Evolutionary conservation across 2,113 vertebrate genomes (phyloP).

Genomic region (Anas platyrhynchos): DNA sequence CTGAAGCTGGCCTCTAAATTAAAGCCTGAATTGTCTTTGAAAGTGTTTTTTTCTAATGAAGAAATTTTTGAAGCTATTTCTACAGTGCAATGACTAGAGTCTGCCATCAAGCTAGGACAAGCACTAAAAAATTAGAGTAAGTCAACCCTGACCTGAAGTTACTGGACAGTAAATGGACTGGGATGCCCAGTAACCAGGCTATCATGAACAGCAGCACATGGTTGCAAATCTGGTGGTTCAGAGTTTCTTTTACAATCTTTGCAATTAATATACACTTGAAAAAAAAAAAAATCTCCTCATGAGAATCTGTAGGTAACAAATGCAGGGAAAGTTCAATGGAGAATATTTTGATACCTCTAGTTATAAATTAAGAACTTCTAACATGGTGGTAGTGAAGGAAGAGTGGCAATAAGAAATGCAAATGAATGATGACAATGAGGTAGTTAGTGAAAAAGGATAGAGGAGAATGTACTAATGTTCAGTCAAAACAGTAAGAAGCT

Average conservation of each 20-base stretch:
- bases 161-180: background rate
- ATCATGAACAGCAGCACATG: rapidly evolving
- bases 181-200: background rate
- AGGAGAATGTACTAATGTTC: background rate
- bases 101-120: background rate
- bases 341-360: background rate
- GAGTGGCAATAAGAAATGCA: background rate
- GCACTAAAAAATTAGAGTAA: background rate
- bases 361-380: background rate
- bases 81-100: background rate
- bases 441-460: background rate
- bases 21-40: background rate
- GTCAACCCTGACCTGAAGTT: background rate
- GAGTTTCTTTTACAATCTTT: background rate
- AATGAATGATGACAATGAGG: background rate
- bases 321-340: background rate
- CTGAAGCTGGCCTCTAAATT: background rate
- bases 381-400: background rate
- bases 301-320: background rate
- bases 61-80: background rate
- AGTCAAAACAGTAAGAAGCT: background rate
- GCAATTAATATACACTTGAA: background rate
- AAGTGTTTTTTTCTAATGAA: background rate
- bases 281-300: background rate
- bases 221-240: background rate